Evolutionary conservation across 2,797 vertebrate genomes (phyloP).

Genomic region (Ambastaia sidthimunki): DNA sequence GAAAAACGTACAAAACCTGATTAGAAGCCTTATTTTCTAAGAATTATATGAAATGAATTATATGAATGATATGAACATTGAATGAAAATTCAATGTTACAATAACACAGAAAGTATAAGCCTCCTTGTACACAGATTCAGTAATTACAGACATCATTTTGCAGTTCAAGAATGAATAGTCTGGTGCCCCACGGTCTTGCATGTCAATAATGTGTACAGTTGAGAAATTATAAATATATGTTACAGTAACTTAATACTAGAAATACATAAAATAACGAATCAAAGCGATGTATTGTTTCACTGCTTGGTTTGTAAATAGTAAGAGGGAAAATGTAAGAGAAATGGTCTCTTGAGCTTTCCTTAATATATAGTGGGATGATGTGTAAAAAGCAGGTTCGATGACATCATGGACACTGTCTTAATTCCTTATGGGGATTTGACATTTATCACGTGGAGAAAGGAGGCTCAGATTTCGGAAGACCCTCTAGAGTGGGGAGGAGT

Average conservation of each 20-base stretch:
- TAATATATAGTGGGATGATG: not conserved
- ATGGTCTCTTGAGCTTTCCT: not conserved
- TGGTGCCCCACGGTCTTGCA: too few species aligned
- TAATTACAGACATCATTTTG: too few species aligned
- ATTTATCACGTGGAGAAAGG: constrained; percentile 77
- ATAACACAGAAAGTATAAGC: too few species aligned
- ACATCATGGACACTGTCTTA: constrained; percentile 62
- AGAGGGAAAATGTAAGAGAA: too few species aligned
- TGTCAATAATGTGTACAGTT: not conserved
- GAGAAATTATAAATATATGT: not conserved
- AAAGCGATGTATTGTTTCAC: not conserved
- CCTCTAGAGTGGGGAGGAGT: constrained; percentile 51
- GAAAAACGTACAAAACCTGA: too few species aligned
- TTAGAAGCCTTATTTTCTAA: not conserved
- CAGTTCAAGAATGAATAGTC: too few species aligned
- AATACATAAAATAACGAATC: not conserved
- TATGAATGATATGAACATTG: too few species aligned
- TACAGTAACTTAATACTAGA: not conserved
- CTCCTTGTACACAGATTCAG: too few species aligned
- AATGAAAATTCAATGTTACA: not conserved
- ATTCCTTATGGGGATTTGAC: constrained; percentile 74
- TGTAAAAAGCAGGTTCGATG: constrained; percentile 27
- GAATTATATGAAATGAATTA: not conserved
- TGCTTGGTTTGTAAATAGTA: not conserved
- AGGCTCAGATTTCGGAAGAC: constrained; percentile 61